Evolutionary conservation across 23 tunicate species (phyloP).

Genomic region (Styela clava): DNA sequence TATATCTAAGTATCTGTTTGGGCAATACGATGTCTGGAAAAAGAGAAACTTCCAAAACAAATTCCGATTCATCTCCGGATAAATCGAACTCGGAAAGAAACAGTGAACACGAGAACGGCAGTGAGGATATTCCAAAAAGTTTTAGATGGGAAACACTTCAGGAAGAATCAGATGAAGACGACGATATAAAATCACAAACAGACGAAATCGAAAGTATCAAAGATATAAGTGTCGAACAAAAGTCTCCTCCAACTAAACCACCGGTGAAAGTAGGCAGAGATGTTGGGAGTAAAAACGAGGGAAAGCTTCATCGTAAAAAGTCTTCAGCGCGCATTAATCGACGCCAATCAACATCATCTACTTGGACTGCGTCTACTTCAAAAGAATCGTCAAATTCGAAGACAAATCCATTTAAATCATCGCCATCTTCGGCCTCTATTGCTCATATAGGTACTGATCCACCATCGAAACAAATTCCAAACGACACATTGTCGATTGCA

Average conservation of each 20-base stretch:
- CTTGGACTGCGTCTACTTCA: conserved; percentile 1
- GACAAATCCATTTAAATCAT: neutral
- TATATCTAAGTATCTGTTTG: no score
- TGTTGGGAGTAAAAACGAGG: neutral
- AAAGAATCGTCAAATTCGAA: neutral
- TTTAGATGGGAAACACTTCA: conserved; percentile 5
- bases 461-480: no score
- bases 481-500: no score
- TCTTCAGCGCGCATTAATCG: neutral
- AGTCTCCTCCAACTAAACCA: neutral
- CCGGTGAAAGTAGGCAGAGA: neutral
- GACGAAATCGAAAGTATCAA: conserved; percentile 3
- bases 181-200: neutral
- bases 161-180: conserved; percentile 4
- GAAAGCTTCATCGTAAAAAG: neutral
- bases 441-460: no score
- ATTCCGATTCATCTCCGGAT: neutral
- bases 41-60: neutral
- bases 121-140: neutral
- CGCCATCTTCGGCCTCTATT: neutral
- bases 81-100: neutral
- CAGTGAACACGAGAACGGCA: neutral
- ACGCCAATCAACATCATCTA: neutral
- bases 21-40: neutral
- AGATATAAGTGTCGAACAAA: neutral